Conservation (phyloP, 2,113 vertebrate genomes). For the Piliocolobus tephrosceles region DNA sequence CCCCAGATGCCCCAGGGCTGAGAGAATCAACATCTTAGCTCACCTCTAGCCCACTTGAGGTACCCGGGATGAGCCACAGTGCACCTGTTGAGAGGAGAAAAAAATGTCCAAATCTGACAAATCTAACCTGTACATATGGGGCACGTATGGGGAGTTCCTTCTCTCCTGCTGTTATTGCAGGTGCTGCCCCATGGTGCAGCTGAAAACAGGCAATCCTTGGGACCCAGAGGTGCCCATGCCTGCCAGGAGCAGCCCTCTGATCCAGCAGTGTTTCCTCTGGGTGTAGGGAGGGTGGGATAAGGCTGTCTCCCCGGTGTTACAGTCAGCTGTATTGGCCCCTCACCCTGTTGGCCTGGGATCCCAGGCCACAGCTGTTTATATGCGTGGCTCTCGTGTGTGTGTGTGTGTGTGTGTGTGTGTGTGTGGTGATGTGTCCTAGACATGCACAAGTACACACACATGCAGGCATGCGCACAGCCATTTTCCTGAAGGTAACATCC, state of each 20-base stretch:
- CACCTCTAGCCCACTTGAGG: background rate
- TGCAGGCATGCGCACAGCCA: accelerated
- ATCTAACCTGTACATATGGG: accelerated
- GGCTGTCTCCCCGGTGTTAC: background rate
- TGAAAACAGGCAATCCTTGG: background rate
- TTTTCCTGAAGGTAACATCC: background rate
- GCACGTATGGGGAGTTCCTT: background rate
- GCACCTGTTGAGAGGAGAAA: background rate
- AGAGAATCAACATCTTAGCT: background rate
- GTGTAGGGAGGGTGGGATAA: background rate
- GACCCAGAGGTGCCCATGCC: no score
- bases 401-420: background rate
- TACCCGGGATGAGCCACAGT: background rate
- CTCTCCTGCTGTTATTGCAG: background rate
- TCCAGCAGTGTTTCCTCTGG: background rate
- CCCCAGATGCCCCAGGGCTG: background rate
- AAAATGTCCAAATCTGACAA: background rate
- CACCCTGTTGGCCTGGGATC: no score
- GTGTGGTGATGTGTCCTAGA: background rate
- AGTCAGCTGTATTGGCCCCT: background rate
- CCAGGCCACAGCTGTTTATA: background rate
- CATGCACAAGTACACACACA: background rate
- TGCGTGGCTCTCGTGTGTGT: background rate
- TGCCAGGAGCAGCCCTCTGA: background rate
- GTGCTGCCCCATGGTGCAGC: background rate